Percentiles rank a stretch among this genome's conserved stretches.
These are phyloP conservation scores for Sebastes iracundus DNA, from an alignment of 2,797 vertebrate species.

Conservation along the genomic window DNA sequence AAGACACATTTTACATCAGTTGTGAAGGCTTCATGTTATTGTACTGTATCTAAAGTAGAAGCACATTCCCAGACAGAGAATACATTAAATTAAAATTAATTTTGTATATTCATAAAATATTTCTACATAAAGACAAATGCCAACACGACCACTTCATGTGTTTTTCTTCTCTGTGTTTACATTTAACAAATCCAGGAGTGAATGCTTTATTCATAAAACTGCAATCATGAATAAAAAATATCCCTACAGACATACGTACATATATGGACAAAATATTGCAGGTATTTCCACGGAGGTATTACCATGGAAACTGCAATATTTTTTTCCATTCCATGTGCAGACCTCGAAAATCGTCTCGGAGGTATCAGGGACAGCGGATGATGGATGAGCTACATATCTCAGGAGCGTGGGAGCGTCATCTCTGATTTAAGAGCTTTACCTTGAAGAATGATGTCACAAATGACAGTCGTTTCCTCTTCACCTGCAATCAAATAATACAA, in stretches of 20 bases:
- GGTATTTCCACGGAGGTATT: constrained; percentile 16
- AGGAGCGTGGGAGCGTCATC: background rate
- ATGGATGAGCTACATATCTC: constrained; percentile 39
- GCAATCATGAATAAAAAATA: background rate
- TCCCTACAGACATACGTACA: background rate
- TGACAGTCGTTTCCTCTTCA: background rate
- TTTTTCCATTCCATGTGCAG: constrained; percentile 18
- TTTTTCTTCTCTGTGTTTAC: background rate
- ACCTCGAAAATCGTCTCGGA: background rate
- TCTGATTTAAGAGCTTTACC: constrained; percentile 35
- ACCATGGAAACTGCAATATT: constrained; percentile 49
- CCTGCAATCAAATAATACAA: background rate
- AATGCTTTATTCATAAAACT: background rate
- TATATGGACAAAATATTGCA: constrained; percentile 27
- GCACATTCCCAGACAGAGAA: constrained; percentile 2
- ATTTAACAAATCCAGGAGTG: background rate
- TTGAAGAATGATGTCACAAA: constrained; percentile 11
- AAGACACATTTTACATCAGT: constrained; percentile 1
- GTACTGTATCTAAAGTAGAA: background rate
- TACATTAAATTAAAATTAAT: constrained; percentile 2
- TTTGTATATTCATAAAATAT: constrained; percentile 31
- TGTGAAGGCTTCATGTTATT: background rate
- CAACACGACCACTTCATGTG: background rate
- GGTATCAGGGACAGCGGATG: constrained; percentile 2
- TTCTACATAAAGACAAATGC: constrained; percentile 31